Base-by-base conservation (phyloP, 2,888 invertebrate genomes). In the Cetonia aurata region DNA sequence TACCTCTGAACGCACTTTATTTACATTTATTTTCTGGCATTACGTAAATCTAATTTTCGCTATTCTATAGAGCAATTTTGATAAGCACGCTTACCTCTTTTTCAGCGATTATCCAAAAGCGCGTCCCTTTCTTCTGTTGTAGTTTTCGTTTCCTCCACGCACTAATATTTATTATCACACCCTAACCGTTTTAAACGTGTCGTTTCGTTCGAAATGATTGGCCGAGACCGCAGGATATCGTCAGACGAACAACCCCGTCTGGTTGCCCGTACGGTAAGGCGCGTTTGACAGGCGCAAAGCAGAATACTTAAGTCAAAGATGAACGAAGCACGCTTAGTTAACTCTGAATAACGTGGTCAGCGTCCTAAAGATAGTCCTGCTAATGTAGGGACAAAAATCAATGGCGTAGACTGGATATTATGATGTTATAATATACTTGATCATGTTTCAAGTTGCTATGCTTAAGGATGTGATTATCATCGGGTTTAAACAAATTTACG, bases 231-330 rank as follows among this genome's bases (percentile, higher is more conserved):
- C 42, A 4, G 48, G 48, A 8, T 33, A 33, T n/a, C 19, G 19
- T 56, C 55, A 15, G 12, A 19, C 44, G 57, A 57, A 57, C n/a
- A n/a, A 12, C 15, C 37, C 31, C 37, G 37, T 10, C 13, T 12
- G 13, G 1, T n/a, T 42, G 12, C n/a, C 19, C 10, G 42, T n/a
- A 13, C 57, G 57, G 33, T 33, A 37, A 56, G 15, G 33, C 46
- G 60, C 60, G 42, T 60, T 60, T 60, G 62, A 65, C 50, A 50
- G 50, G n/a, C 62, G 50, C 50, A 33, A 9, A 48, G 62, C 37
- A 37, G 37, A 25, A 65, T 50, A 65, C 62, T 65, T 65, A 65
- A 65, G 25, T 33, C 13, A 13, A 48, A 48, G 17, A 48, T 48
- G 15, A 48, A 48, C 48, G 48, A 10, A 48, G 37, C 37, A 37